These are phyloP conservation scores for Ormyrus nitidulus DNA, from an alignment of 2,888 invertebrate genomes.

Conservation along the genomic window DNA sequence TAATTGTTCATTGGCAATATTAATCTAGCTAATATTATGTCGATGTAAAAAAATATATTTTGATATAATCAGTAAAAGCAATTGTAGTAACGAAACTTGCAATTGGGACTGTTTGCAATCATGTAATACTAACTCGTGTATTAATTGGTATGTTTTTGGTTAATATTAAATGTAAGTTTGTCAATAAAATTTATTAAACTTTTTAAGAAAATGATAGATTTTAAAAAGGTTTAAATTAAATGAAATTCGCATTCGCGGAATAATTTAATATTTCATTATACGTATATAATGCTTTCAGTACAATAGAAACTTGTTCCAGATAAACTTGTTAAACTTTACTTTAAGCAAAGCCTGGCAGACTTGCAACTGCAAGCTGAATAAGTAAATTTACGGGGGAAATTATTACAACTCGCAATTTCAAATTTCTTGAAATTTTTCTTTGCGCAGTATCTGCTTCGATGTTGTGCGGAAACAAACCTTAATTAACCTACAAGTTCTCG, in stretches of 20 bases:
- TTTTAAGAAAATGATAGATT: no score
- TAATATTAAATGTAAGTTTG: no score
- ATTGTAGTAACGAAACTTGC: no score
- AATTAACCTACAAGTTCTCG: not conserved
- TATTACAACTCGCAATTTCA: conserved; percentile 15
- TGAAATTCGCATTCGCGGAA: no score
- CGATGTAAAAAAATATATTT: no score
- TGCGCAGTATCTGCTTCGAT: conserved; percentile 1
- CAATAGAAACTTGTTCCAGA: conserved; percentile 10
- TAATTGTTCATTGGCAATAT: no score
- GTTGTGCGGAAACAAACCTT: conserved; percentile 8
- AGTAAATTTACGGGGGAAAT: conserved; percentile 33
- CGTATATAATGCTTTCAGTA: conserved; percentile 3
- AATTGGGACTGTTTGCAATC: no score
- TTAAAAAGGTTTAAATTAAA: no score
- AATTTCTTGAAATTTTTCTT: conserved; percentile 13
- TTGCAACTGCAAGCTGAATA: conserved; percentile 29
- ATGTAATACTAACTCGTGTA: not conserved
- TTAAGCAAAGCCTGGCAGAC: not conserved
- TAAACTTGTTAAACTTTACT: conserved; percentile 16
- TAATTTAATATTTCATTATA: no score
- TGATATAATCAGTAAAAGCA: no score
- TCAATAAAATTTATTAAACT: no score
- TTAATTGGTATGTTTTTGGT: not conserved
- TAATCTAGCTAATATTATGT: no score